Conservation (phyloP, 2,797 vertebrate genomes). For the Pampus argenteus region DNA sequence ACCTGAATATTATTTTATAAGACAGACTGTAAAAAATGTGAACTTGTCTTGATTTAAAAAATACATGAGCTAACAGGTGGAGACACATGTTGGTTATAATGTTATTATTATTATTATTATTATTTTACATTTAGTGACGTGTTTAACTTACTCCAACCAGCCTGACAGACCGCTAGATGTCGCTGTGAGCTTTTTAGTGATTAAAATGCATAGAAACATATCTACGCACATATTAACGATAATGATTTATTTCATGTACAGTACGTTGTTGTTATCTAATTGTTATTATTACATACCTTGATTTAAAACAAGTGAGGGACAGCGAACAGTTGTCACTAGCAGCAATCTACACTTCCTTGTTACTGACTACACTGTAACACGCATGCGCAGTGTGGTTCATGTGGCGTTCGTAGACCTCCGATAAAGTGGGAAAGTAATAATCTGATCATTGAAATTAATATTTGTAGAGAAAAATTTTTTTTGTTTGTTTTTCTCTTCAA, state of each 20-base stretch:
- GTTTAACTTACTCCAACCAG: not conserved
- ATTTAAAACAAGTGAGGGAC: slow-evolving; percentile 9
- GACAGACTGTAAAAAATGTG: not conserved
- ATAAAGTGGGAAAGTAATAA: slow-evolving; percentile 21
- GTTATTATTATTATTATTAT: too few relatives aligned
- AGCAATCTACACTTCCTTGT: slow-evolving; percentile 51
- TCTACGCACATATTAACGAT: not conserved
- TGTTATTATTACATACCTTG: slow-evolving; percentile 25
- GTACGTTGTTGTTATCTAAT: not conserved
- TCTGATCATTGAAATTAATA: not conserved
- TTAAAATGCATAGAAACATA: not conserved
- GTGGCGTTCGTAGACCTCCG: not conserved
- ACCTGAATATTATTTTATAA: not conserved
- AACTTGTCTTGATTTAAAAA: too few relatives aligned
- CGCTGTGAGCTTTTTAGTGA: slow-evolving; percentile 18
- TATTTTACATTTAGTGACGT: too few relatives aligned
- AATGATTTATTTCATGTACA: not conserved
- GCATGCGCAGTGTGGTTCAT: slow-evolving; percentile 4
- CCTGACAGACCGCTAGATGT: slow-evolving; percentile 24
- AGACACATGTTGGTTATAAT: too few relatives aligned
- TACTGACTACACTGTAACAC: not conserved
- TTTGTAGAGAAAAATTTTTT: too few relatives aligned
- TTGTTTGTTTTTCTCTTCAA: not conserved
- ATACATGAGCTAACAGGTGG: too few relatives aligned
- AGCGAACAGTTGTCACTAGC: not conserved